Base-by-base conservation (phyloP, 2,797 vertebrate species). In the Argyrosomus regius region DNA sequence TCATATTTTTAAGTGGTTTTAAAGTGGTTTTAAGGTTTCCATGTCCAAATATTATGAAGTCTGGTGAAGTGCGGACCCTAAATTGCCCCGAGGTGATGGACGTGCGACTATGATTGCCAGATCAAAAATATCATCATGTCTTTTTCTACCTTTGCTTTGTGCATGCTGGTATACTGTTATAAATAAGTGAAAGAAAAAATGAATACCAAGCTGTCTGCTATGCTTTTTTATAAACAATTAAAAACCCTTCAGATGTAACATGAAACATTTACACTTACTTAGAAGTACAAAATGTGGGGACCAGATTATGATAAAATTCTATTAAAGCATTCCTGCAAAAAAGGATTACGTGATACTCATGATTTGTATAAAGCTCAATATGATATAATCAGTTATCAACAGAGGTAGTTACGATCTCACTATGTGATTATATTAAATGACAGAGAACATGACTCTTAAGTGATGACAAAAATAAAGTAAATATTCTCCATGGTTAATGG, bases 101-200 rank as follows among this genome's bases (percentile, higher is more conserved):
- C 56, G 13, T 54, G 75, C 46, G 56, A 64, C 35, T 18, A 56
- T 39, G 53, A 31, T 11, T 66, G 49, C 53, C 57, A 76, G 52
- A 20, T 6, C 12, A 1, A 12, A 56, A 18, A 66, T n/a, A 22
- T 65, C 46, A 28, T 13, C 35, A 31, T 41, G 16, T 75, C 52
- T 54, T 80, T 65, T 9, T 24, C 52, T 66, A 56, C 39, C 18
- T 72, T 56, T 69, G 13, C 59, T 53, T 45, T 5, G 43, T 52
- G 16, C 49, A 35, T 35, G 53, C 26, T 69, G 41, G 24, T 46
- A 46, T n/a, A 22, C 2, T 56, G 14, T 48, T 24, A 17, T 13
- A 39, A 39, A 39, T 39, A 39, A 41, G 5, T 10, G 0, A 43
- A 45, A 58, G 0, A n/a, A 43, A 14, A 39, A 31, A 41, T 43